Conservation (phyloP, 2,113 vertebrate genomes). For the Engraulis encrasicolus region DNA sequence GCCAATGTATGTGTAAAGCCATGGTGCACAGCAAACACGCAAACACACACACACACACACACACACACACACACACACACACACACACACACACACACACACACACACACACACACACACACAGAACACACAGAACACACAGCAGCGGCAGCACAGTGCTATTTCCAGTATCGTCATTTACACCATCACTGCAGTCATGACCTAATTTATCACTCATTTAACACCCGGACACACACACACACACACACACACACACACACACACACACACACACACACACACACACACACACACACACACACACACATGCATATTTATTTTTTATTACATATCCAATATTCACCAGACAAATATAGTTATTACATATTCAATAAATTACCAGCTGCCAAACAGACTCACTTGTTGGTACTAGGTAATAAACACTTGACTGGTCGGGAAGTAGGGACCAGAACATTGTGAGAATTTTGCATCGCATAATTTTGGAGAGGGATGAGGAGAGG, state of each 20-base stretch:
- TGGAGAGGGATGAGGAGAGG: background rate
- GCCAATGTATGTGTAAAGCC: background rate
- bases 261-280: background rate
- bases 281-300: background rate
- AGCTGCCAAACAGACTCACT: too few species aligned
- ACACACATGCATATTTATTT: too few species aligned
- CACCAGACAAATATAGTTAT: background rate
- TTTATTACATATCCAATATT: background rate
- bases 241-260: too few species aligned
- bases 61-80: slow-evolving; percentile 15
- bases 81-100: background rate
- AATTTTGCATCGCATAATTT: background rate
- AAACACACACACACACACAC: background rate
- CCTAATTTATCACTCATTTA: background rate
- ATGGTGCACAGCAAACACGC: background rate
- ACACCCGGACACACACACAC: too few species aligned
- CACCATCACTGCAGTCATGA: background rate
- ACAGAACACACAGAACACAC: slow-evolving; percentile 14
- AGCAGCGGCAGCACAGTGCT: background rate
- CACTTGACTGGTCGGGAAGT: too few species aligned
- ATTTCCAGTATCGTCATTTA: background rate
- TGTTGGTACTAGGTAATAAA: too few species aligned
- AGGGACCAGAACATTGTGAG: too few species aligned
- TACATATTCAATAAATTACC: too few species aligned
- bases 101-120: background rate